phyloP scores from a whole-genome alignment of 2,113 vertebrate genomes.

The Ornithorhynchus anatinus region DNA sequence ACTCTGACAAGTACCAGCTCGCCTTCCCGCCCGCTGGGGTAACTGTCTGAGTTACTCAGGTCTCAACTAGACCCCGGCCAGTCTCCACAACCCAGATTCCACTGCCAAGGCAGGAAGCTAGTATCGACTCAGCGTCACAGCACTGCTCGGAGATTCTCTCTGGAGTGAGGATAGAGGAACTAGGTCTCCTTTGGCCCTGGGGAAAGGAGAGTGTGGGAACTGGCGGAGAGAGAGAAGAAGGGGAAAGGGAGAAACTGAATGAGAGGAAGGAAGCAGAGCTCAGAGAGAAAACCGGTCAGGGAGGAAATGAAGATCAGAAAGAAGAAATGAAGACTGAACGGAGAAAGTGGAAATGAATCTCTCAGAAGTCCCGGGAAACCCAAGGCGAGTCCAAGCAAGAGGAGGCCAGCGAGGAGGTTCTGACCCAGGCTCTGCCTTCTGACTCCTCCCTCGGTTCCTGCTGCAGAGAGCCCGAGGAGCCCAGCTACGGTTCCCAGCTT shows the following conservation, averaged over 20 bases:
- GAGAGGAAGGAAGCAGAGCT: not conserved
- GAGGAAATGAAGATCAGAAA: not conserved
- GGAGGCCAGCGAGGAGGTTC: not conserved
- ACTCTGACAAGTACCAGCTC: conserved; percentile 40
- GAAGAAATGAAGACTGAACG: not conserved
- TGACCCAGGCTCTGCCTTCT: not conserved
- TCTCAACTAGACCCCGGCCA: conserved; percentile 48
- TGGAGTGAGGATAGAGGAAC: conserved; percentile 1
- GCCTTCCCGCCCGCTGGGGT: conserved; percentile 32
- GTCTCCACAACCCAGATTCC: conserved; percentile 45
- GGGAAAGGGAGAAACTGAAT: no score
- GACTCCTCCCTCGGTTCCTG: not conserved
- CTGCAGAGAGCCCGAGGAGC: not conserved
- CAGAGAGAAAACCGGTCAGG: no score
- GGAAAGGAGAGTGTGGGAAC: not conserved
- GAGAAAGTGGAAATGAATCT: not conserved
- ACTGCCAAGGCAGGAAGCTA: conserved; percentile 1
- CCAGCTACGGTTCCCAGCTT: not conserved
- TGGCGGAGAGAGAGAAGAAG: no score
- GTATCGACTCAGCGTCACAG: conserved; percentile 21
- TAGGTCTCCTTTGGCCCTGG: not conserved
- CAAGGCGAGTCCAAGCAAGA: not conserved
- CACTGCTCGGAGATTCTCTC: conserved; percentile 8
- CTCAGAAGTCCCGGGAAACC: not conserved
- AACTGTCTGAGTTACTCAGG: conserved; percentile 4